Evolutionary conservation across 2,888 invertebrate species (phyloP), one percentile per base, ranked within the genome.

Genomic region (Temnothorax unifasciatus): DNA sequence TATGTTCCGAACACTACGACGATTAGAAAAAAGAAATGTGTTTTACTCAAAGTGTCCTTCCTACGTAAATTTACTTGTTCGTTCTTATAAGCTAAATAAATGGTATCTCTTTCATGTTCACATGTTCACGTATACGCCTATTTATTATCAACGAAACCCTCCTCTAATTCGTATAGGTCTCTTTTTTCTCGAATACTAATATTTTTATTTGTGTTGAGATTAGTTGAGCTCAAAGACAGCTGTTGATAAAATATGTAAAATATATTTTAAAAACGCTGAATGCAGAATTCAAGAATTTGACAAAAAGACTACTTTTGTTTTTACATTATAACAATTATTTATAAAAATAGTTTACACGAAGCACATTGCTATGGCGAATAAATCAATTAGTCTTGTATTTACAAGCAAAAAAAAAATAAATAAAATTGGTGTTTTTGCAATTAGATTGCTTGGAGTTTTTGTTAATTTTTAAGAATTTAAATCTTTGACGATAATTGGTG

Each of bases 1-100:
- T 92, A 91, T 91, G 92, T 90, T 92, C 86, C 86, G 41, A 90
- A 90, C 85, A 91, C 92, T 92, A 91, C 91, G 90, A 93, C 87
- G 87, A 87, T 86, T 92, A 90, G 90, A 92, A 93, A 91, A 92
- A 92, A 93, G 92, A 93, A 91, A 92, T 93, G 91, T 92, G 92
- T 94, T 94, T 94, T 93, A 93, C 94, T 94, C 93, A 90, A 90
- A 94, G 94, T 94, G 94, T 93, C 94, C 93, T 94, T 94, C 94
- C 93, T 93, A 93, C 93, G 94, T 94, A 93, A 92, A 92, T 90
- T 94, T 92, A 93, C 92, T 94, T 92, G 93, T 94, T 94, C 94
- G 92, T 93, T 93, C 93, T 92, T 88, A 91, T 89, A 92, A 91
- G 91, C 92, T 90, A 92, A 93, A 93, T 93, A 93, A 93, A 93